phyloP scores from a whole-genome alignment of 2,888 invertebrate genomes.

The Lamellibrachia satsuma region DNA sequence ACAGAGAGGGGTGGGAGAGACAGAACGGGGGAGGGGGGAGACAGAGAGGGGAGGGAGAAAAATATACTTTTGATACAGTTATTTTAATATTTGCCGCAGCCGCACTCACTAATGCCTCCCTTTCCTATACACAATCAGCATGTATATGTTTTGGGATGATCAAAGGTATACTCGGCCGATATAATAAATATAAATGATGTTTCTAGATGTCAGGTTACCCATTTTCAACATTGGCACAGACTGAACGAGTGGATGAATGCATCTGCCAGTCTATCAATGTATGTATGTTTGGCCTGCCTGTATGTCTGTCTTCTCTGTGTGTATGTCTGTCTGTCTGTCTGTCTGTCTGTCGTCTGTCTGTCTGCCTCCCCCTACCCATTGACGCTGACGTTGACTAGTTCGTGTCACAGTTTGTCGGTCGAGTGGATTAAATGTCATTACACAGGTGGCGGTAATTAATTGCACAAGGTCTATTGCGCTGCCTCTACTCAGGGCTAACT shows the following conservation, averaged over 20 bases:
- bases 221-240: too few relatives aligned
- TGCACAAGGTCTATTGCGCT: background rate
- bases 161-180: too few relatives aligned
- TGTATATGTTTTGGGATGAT: too few relatives aligned
- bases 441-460: background rate
- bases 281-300: background rate
- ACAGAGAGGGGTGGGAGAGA: background rate
- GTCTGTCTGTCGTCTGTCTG: background rate
- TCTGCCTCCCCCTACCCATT: background rate
- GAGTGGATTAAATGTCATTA: background rate
- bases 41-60: background rate
- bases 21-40: background rate
- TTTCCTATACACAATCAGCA: too few relatives aligned
- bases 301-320: background rate
- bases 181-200: too few relatives aligned
- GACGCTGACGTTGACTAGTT: background rate
- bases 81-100: too few relatives aligned
- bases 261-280: too few relatives aligned
- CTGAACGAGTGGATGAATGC: too few relatives aligned
- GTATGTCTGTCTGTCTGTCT: background rate
- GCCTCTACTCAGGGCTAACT: background rate
- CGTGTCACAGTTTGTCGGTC: background rate
- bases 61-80: background rate
- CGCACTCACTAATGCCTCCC: too few relatives aligned
- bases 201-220: too few relatives aligned